These are phyloP conservation scores for Protobothrops mucrosquamatus DNA, from an alignment of 2,113 vertebrate genomes.

Conservation along the genomic window DNA sequence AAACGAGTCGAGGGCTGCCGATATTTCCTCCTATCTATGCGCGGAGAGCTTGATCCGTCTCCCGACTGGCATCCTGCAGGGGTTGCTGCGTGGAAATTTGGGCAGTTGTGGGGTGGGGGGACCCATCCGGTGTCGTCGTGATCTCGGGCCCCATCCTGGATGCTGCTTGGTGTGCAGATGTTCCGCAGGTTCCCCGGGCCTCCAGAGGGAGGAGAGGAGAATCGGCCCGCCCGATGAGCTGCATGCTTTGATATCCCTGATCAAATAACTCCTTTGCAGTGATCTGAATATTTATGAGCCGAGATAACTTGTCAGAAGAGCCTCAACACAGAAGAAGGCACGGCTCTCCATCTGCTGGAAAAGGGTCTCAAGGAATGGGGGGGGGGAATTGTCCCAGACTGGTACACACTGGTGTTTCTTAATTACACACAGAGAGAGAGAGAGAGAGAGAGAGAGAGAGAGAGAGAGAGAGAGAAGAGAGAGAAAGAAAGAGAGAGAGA, in stretches of 20 bases:
- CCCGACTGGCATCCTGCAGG: too few species aligned
- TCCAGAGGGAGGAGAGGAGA: not conserved
- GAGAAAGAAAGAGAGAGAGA: too few species aligned
- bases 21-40: too few species aligned
- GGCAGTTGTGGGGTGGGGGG: not conserved
- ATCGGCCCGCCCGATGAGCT: not conserved
- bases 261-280: not conserved
- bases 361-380: too few species aligned
- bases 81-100: not conserved
- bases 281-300: not conserved
- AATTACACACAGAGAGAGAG: too few species aligned
- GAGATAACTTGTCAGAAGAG: not conserved
- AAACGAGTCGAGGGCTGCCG: too few species aligned
- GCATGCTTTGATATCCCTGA: not conserved
- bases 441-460: too few species aligned
- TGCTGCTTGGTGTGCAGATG: not conserved
- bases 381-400: too few species aligned
- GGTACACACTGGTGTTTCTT: too few species aligned
- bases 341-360: not conserved
- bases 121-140: not conserved
- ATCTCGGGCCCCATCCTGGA: not conserved
- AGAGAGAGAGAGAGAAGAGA: too few species aligned
- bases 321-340: not conserved
- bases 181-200: not conserved
- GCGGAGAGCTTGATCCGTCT: too few species aligned